Conservation (phyloP, 1,140 invertebrate genomes). For the Drosophila sechellia region DNA sequence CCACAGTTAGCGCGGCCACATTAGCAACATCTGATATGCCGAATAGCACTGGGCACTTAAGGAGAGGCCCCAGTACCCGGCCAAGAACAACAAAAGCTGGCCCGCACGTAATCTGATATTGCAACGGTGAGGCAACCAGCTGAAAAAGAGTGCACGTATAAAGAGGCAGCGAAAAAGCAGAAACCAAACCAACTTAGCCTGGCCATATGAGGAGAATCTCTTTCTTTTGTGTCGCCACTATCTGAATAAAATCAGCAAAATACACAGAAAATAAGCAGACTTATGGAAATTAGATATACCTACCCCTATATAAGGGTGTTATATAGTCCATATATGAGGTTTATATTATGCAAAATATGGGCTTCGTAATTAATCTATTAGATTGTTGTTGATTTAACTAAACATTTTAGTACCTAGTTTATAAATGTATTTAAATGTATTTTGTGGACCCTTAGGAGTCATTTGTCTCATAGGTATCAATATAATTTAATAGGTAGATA, state of each 20-base stretch:
- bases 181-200: conserved; percentile 39
- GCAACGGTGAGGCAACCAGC: conserved; percentile 54
- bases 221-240: conserved; percentile 40
- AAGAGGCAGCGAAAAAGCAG: conserved; percentile 38
- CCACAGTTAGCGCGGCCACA: conserved; percentile 41
- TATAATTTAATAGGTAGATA: not conserved
- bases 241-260: conserved; percentile 46
- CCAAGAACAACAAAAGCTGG: conserved; percentile 47
- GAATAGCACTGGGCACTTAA: conserved; percentile 40
- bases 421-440: no score
- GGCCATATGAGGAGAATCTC: conserved; percentile 62
- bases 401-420: no score
- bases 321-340: no score
- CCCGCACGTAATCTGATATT: conserved; percentile 77
- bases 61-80: conserved; percentile 14
- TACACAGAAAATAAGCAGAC: conserved; percentile 24
- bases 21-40: conserved; percentile 61
- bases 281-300: not conserved
- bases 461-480: no score
- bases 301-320: not conserved
- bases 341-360: not conserved
- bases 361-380: no score
- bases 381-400: no score
- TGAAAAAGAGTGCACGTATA: conserved; percentile 39
- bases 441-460: no score